Evolutionary conservation across 92 coral and sea anemone genomes (phyloP), one percentile per base, ranked within the genome.

Genomic region (Actinernus sp.): DNA sequence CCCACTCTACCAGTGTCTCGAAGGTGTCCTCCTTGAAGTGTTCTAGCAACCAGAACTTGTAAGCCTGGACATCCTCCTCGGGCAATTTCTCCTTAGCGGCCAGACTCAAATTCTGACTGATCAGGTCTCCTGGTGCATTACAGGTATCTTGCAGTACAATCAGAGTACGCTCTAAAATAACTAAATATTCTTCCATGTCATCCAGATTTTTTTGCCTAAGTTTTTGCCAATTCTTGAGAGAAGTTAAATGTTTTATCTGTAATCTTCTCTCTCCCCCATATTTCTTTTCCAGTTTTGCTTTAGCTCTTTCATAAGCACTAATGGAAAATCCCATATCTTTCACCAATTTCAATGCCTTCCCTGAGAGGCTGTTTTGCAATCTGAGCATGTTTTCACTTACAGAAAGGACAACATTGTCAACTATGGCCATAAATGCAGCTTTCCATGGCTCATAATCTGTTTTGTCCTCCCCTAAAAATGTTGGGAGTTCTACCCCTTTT

Each of bases 51-150:
- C 86, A 79, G 45, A 69, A 47, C 61, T 79, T 79, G 43, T 79
- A 79, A 12, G 79, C 63, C 49, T 79, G 66, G 11, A 79, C 60
- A 70, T 79, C 86, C 14, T 61, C 73, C 50, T 69, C 73, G 10
- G 79, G 45, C 18, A 79, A 64, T 61, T 79, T 69, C 57, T 79
- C 79, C 34, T 79, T 79, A 45, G 86, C 76, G 52, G 81, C 39
- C 14, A 64, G 76, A 38, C 64, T 73, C 59, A 66, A 30, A 28
- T 64, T 56, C 27, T 64, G 69, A 18, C 75, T 73, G 14, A 54
- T 71, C 58, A 71, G 68, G 18, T 58, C 78, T 9, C 78, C 78
- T 45, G 68, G 78, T 16, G 65, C 78, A 48, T 66, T 71, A n/a
- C n/a, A n/a, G n/a, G n/a, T n/a, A 57, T 58, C 86, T 38, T 61